Evolutionary conservation across 2,797 vertebrate genomes (phyloP).

Genomic region (Columba guinea): DNA sequence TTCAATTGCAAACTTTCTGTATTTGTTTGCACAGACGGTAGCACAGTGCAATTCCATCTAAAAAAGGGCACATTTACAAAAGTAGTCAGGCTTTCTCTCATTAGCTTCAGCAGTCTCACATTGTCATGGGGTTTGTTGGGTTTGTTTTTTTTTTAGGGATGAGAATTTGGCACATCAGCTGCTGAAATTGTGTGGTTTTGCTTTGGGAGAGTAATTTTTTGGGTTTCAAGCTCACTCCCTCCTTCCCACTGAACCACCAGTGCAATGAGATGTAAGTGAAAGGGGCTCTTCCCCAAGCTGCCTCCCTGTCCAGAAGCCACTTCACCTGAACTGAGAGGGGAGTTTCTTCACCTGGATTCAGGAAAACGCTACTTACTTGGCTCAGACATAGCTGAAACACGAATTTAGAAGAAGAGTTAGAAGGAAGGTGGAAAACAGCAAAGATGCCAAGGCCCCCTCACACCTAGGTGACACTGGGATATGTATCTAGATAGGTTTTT

Average conservation of each 20-base stretch:
- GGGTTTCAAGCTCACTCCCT: not conserved
- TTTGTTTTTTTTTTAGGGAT: not conserved
- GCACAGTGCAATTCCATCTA: not conserved
- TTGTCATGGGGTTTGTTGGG: not conserved
- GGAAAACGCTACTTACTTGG: not conserved
- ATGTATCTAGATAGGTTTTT: not conserved
- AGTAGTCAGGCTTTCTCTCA: not conserved
- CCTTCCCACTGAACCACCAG: not conserved
- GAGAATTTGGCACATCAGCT: not conserved
- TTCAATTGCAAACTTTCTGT: not conserved
- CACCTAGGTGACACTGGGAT: not conserved
- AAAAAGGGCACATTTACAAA: constrained; percentile 18
- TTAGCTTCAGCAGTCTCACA: not conserved
- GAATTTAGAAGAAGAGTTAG: not conserved
- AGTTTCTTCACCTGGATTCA: not conserved
- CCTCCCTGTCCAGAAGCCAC: not conserved
- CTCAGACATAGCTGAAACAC: not conserved
- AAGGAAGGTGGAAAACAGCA: not conserved
- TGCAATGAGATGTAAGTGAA: accelerated
- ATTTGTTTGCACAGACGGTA: not conserved
- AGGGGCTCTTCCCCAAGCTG: not conserved
- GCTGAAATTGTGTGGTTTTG: not conserved
- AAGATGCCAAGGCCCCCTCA: accelerated
- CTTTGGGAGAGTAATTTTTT: not conserved
- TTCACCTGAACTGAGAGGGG: accelerated